Percentiles rank a stretch among this genome's conserved stretches.
phyloP scores from a whole-genome alignment of 2,888 invertebrate genomes.

The Dolomedes plantarius region DNA sequence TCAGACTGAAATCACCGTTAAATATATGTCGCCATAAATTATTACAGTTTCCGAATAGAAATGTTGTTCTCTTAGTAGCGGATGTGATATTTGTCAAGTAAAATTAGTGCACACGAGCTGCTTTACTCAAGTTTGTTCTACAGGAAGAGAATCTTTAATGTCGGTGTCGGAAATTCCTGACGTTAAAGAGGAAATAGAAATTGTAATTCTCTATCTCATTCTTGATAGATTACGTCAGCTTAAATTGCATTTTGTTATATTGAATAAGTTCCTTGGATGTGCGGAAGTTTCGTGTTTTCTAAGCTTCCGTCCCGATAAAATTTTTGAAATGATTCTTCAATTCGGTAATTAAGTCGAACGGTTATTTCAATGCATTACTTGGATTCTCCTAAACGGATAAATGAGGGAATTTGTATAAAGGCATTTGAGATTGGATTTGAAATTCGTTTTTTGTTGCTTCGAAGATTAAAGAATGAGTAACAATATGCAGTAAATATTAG shows the following conservation, averaged over 20 bases:
- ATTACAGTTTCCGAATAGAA: slow-evolving; percentile 52
- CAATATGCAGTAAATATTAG: too few species aligned
- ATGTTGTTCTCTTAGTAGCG: slow-evolving; percentile 19
- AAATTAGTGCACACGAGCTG: slow-evolving; percentile 48
- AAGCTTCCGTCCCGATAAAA: slow-evolving; percentile 13
- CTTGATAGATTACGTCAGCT: neutral
- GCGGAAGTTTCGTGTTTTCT: too few species aligned
- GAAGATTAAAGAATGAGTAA: too few species aligned
- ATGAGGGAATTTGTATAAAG: too few species aligned
- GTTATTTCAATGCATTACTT: too few species aligned
- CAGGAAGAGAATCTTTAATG: slow-evolving; percentile 40
- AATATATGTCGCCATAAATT: slow-evolving; percentile 44
- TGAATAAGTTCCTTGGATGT: too few species aligned
- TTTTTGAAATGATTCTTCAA: too few species aligned
- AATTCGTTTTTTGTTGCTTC: too few species aligned
- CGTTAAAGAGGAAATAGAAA: slow-evolving; percentile 21
- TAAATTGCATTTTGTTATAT: too few species aligned
- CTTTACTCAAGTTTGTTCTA: slow-evolving; percentile 24
- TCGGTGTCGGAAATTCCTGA: slow-evolving; percentile 31
- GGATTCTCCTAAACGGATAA: too few species aligned
- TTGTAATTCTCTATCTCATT: neutral
- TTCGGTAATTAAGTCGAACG: too few species aligned
- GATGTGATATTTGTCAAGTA: slow-evolving; percentile 59
- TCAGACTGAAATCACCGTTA: slow-evolving; percentile 55
- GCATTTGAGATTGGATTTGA: too few species aligned